Percentiles rank a stretch among this genome's conserved stretches.
Conservation (phyloP, 2,113 vertebrate species). For the Toxostoma redivivum region DNA sequence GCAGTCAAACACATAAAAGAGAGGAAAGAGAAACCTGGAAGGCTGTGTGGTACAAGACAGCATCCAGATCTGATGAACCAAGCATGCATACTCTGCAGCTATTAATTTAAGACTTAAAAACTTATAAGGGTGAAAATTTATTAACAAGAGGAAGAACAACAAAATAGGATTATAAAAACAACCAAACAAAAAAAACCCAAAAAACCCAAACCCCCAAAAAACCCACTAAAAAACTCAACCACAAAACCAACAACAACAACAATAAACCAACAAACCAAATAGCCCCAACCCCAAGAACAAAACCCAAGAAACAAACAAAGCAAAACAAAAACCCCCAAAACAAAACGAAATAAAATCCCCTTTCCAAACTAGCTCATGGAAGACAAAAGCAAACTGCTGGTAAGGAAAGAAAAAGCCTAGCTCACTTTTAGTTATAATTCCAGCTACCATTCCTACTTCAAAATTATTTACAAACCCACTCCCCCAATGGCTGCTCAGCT, state of each 20-base stretch:
- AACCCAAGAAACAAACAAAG: neutral
- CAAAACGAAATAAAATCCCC: neutral
- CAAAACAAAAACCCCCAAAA: rapidly evolving
- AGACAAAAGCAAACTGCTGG: neutral
- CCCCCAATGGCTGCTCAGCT: neutral
- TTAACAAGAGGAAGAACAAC: neutral
- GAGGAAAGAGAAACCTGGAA: neutral
- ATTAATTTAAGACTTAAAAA: neutral
- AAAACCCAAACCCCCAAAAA: neutral
- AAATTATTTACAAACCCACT: neutral
- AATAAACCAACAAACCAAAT: neutral
- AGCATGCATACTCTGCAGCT: neutral
- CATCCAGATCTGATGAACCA: neutral
- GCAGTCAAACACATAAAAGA: neutral
- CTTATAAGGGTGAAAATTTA: neutral
- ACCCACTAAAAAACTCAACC: rapidly evolving
- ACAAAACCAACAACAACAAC: neutral
- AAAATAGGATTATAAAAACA: neutral
- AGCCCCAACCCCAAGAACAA: neutral
- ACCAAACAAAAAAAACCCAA: too few species aligned
- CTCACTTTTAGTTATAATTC: neutral
- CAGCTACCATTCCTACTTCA: neutral
- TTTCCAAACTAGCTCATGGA: neutral
- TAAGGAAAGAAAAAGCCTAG: neutral
- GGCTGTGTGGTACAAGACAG: neutral